A percentile compares a stretch with the other conserved stretches of the same genome.
Evolutionary conservation across 2,797 vertebrate genomes (phyloP).

Genomic region (Anniella stebbinsi): DNA sequence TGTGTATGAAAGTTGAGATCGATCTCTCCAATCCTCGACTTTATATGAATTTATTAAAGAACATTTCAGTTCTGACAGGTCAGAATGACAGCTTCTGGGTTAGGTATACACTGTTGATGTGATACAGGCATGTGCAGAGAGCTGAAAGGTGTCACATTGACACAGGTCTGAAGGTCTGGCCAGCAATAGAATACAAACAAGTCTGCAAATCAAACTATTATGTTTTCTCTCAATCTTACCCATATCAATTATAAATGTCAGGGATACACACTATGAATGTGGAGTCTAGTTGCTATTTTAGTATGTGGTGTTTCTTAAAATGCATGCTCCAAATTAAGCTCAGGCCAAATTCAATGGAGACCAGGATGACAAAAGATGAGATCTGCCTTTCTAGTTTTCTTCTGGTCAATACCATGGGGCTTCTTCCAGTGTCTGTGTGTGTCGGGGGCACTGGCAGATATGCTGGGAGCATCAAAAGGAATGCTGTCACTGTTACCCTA

Average conservation of each 20-base stretch:
- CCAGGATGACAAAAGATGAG: neutral
- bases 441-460: neutral
- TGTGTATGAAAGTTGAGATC: too few species aligned
- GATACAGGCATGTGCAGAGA: neutral
- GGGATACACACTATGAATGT: neutral
- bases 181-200: neutral
- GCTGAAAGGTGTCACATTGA: neutral
- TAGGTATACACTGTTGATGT: neutral
- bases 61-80: too few species aligned
- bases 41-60: too few species aligned
- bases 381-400: conserved; percentile 3
- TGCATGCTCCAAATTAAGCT: neutral
- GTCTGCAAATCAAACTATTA: neutral
- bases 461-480: conserved; percentile 9
- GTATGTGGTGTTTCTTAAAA: neutral
- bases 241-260: neutral
- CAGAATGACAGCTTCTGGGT: too few species aligned
- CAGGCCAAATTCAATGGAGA: neutral
- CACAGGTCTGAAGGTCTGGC: neutral
- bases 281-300: neutral
- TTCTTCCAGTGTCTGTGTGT: neutral
- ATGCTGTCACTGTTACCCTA: neutral
- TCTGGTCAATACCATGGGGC: neutral
- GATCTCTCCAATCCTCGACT: too few species aligned
- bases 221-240: neutral